Base-by-base conservation (phyloP, 2,888 invertebrate species). In the Ochropleura plecta region DNA sequence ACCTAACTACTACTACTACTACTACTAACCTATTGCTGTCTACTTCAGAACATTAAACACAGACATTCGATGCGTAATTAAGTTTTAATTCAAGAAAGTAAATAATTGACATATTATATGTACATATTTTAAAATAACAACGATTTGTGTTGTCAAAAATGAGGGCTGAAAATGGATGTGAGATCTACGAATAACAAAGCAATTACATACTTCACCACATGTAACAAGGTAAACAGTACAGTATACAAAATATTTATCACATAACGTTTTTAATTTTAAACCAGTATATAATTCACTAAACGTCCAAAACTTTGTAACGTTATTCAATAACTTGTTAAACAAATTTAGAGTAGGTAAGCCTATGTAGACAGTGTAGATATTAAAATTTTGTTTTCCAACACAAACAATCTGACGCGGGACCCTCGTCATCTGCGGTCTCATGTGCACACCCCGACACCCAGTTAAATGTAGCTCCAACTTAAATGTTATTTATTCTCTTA, bases 391-490 rank as follows among this genome's bases (percentile, higher is more conserved):
- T 92, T 92, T 88, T 88, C 86, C 81, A 86, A 86, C 86, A 86
- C 91, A 92, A 92, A 92, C 92, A 92, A 86, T 84, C 89, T 87
- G 86, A 86, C 86, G 83, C 85, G 81, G 81, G 84, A 94, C 94
- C 94, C 94, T 93, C 89, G 93, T 94, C 94, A 93, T 90, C 83
- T 88, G 91, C 80, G 91, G 93, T 89, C 92, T 92, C 92, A 90
- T 92, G 91, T 92, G 92, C 90, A 90, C 88, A 90, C 88, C 82
- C 90, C 78, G 88, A 90, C 92, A 90, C 89, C 88, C 85, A 88
- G 86, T 89, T 90, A 86, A 90, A 91, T 92, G 91, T 88, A 86
- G 87, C 86, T 87, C 88, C 83, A 89, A 91, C 88, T 88, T 87
- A 88, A 91, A 89, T 82, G 69, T 82, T 80, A 79, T 87, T 82